Conservation (phyloP, 2,113 vertebrate genomes). For the Pelecanus crispus region DNA sequence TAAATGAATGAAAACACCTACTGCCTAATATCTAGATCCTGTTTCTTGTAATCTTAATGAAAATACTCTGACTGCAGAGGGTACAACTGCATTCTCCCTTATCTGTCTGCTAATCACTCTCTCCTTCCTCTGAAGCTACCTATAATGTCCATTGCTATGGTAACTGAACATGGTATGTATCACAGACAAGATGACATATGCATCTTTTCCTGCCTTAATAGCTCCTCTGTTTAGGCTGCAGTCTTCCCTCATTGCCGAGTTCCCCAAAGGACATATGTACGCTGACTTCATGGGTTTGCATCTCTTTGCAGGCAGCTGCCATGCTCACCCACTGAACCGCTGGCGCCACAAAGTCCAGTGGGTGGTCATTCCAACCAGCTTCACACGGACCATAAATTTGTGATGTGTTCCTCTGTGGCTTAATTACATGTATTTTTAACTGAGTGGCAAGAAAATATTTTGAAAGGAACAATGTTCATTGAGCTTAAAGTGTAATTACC, state of each 20-base stretch:
- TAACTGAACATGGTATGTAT: constrained; percentile 1
- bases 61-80: background rate
- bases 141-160: constrained; percentile 51
- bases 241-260: background rate
- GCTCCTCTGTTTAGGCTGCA: background rate
- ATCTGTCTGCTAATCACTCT: constrained; percentile 34
- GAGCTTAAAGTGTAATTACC: constrained; percentile 5
- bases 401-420: background rate
- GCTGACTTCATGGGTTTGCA: background rate
- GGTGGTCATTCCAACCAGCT: background rate
- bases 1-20: background rate
- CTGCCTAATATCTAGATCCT: background rate
- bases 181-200: constrained; percentile 21
- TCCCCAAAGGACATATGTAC: background rate
- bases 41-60: constrained; percentile 6
- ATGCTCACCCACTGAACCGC: background rate
- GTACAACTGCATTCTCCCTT: background rate
- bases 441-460: background rate
- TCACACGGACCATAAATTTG: background rate
- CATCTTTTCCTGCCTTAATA: constrained; percentile 28
- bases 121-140: constrained; percentile 3
- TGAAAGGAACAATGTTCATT: background rate
- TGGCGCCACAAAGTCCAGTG: background rate
- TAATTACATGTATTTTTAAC: background rate
- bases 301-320: background rate